Base-by-base conservation (phyloP, 2,888 invertebrate species). In the Cosmia pyralina region DNA sequence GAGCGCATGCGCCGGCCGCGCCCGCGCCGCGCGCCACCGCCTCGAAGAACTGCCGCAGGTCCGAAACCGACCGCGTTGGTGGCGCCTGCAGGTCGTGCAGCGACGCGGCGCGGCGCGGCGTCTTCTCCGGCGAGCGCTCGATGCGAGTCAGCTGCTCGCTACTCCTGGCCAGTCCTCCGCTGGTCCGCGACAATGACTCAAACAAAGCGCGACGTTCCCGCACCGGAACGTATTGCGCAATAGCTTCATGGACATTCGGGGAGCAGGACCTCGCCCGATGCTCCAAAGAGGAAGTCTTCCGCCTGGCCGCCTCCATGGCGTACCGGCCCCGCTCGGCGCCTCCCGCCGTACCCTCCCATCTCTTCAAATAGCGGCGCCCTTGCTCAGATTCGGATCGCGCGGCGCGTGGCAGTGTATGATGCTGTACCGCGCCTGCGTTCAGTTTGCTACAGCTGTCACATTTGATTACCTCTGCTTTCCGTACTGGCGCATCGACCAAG, bases 31-130 rank as follows among this genome's bases (percentile, higher is more conserved):
- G 94, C 84, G 96, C 96, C 81, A 96, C 96, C 58, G 97, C 97
- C 89, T 97, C 97, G 92, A 97, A 97, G 93, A 97, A 97, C 91
- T 97, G 97, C 84, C 98, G 97, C 93, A 97, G 96, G 89, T 97
- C 97, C 72, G 97, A 96, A 38, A 97, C 97, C 38, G 96, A 96
- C 41, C 96, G 95, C 78, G 96, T 95, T 60, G 96, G 96, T 74
- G 96, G 96, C 75, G 94, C 95, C 79, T 95, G 95, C 76, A 96
- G 93, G 92, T 98, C 97, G 91, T 97, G 97, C 85, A 97, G 91
- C 0, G 97, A 97, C 11, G 97, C 95, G 0, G 97, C 97, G 5
- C 97, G 95, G 73, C 97, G 96, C 50, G 97, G 96, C 60, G 95
- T 94, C 84, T 94, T 94, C 13, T 94, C 87, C 60, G 79, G 77